These are phyloP conservation scores for Arion vulgaris DNA, from an alignment of 1,140 invertebrate genomes.

Conservation along the genomic window DNA sequence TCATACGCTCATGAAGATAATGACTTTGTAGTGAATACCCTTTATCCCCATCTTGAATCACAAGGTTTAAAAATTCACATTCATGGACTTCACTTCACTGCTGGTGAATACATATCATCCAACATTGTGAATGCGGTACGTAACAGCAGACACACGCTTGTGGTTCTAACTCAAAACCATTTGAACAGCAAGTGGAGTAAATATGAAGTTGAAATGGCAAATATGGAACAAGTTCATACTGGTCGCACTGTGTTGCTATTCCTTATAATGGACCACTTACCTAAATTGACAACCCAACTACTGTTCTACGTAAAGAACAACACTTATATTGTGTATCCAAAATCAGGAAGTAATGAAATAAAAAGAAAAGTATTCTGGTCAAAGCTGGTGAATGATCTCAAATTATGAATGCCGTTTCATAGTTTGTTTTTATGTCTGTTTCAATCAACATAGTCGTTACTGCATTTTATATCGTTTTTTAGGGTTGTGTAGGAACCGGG, in stretches of 20 bases:
- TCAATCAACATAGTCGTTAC: no score
- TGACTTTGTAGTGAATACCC: conserved; percentile 40
- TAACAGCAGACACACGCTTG: conserved; percentile 77
- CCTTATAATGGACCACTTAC: conserved; percentile 47
- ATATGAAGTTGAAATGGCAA: conserved; percentile 77
- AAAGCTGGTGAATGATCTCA: conserved; percentile 25
- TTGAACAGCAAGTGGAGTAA: conserved; percentile 79
- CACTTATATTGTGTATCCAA: conserved; percentile 51
- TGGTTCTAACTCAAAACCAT: conserved; percentile 79
- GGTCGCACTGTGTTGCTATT: conserved; percentile 50
- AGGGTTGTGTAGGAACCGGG: no score
- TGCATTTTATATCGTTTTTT: no score
- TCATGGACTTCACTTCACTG: conserved; percentile 57
- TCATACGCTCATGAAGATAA: conserved; percentile 49
- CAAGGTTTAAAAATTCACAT: conserved; percentile 48
- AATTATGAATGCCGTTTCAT: neutral
- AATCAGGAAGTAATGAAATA: neutral
- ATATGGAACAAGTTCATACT: conserved; percentile 53
- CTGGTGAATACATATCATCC: conserved; percentile 74
- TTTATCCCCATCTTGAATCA: conserved; percentile 43
- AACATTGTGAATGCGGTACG: conserved; percentile 78
- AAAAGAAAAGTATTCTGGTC: conserved; percentile 48
- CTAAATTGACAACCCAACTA: conserved; percentile 45
- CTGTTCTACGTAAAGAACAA: conserved; percentile 46
- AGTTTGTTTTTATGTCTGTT: no score